These are phyloP conservation scores for Paramuricea clavata DNA, from an alignment of 92 coral and sea anemone genomes.

Conservation along the genomic window DNA sequence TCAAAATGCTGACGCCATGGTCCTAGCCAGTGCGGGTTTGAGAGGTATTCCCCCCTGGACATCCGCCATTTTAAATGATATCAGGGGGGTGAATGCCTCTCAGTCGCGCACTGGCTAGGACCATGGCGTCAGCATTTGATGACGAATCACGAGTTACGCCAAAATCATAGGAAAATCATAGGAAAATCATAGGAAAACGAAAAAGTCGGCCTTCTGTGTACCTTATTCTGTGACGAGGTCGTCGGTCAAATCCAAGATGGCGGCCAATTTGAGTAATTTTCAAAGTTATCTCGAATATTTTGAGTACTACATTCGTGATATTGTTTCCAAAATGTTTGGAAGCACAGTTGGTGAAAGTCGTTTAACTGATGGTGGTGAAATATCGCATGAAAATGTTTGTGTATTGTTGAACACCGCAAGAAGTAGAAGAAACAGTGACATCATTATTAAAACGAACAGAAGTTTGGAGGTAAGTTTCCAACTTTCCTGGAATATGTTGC, in stretches of 20 bases:
- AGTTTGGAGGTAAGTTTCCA: background rate
- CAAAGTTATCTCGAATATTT: constrained; percentile 18
- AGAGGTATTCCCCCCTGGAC: no score
- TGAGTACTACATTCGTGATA: background rate
- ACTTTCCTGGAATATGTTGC: background rate
- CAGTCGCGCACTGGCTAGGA: no score
- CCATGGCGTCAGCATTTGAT: no score
- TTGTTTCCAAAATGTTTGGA: background rate
- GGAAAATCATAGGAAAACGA: no score
- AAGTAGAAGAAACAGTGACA: background rate
- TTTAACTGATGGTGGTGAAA: background rate
- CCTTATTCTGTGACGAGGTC: no score
- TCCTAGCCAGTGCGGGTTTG: no score
- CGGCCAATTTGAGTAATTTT: background rate
- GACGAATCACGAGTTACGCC: no score
- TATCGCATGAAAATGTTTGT: background rate
- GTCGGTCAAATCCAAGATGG: constrained; percentile 40
- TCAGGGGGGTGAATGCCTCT: no score
- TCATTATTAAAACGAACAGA: background rate
- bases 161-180: no score
- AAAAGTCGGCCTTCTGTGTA: no score
- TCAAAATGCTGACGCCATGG: no score
- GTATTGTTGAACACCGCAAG: background rate
- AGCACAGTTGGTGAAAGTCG: background rate
- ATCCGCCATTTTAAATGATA: no score